phyloP scores from a whole-genome alignment of 2,888 invertebrate genomes.

The Patella pellucida region DNA sequence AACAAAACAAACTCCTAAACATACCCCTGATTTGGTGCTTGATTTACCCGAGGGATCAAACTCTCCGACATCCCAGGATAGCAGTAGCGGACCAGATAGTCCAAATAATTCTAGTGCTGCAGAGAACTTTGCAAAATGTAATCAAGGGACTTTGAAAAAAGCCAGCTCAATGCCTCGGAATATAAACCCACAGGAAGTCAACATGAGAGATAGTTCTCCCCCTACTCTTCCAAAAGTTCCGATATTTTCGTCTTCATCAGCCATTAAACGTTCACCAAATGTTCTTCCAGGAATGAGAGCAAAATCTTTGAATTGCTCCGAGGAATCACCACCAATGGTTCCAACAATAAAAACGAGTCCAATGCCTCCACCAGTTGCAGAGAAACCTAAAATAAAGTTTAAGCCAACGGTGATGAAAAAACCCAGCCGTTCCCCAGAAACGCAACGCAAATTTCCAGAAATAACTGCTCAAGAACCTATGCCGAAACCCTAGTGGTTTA shows the following conservation, averaged over 20 bases:
- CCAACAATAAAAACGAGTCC: slow-evolving; percentile 6
- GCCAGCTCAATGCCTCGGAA: slow-evolving; percentile 57
- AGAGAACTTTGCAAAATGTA: slow-evolving; percentile 84
- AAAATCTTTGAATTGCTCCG: not conserved
- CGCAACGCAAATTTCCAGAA: slow-evolving; percentile 39
- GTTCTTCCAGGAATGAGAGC: not conserved
- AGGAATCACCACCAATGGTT: slow-evolving; percentile 18
- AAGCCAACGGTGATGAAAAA: slow-evolving; percentile 85
- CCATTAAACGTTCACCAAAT: slow-evolving; percentile 3
- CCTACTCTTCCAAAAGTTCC: not conserved
- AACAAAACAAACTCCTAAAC: slow-evolving; percentile 58
- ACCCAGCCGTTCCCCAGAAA: slow-evolving; percentile 50
- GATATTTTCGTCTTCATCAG: slow-evolving; percentile 16
- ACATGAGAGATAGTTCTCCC: not conserved
- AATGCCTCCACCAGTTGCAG: slow-evolving; percentile 60
- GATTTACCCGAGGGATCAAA: slow-evolving; percentile 66
- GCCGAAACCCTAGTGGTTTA: no score
- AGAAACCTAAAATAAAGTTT: slow-evolving; percentile 74
- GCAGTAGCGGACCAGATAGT: slow-evolving; percentile 58
- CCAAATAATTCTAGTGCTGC: slow-evolving; percentile 75
- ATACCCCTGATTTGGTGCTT: slow-evolving; percentile 69
- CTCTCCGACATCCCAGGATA: slow-evolving; percentile 57
- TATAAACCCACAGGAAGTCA: not conserved
- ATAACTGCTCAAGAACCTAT: slow-evolving; percentile 33
- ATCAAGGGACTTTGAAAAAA: slow-evolving; percentile 84